These are phyloP conservation scores for Aplodontia rufa DNA, from an alignment of 2,113 vertebrate genomes.

Conservation along the genomic window DNA sequence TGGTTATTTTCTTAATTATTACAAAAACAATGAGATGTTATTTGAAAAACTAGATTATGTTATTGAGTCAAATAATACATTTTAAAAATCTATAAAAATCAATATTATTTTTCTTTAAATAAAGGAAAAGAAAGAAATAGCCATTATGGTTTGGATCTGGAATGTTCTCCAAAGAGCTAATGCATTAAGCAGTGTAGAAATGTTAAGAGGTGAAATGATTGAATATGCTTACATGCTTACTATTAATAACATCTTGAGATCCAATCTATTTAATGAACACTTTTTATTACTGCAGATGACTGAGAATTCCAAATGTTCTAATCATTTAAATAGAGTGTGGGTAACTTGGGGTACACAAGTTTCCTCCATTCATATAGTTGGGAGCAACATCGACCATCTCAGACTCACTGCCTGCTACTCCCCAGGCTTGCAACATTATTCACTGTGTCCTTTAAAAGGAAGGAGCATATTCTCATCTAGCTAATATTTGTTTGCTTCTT, in stretches of 20 bases:
- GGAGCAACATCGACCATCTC: neutral
- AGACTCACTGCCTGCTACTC: neutral
- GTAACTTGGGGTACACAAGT: neutral
- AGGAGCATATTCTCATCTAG: neutral
- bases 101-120: neutral
- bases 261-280: neutral
- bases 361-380: neutral
- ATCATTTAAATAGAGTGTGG: neutral
- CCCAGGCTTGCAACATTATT: neutral
- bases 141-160: too few relatives aligned
- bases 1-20: neutral
- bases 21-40: neutral
- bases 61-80: neutral
- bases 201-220: too few relatives aligned
- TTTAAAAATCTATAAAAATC: neutral
- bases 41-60: neutral
- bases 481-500: neutral
- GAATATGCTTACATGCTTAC: too few relatives aligned
- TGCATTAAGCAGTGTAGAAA: too few relatives aligned
- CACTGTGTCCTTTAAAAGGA: neutral
- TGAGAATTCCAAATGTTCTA: neutral
- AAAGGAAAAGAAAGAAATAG: neutral
- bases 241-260: neutral
- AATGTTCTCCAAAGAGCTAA: too few relatives aligned
- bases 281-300: neutral